Conservation (phyloP, 2,113 vertebrate genomes). For the Pseudorhombus dupliciocellatus region DNA sequence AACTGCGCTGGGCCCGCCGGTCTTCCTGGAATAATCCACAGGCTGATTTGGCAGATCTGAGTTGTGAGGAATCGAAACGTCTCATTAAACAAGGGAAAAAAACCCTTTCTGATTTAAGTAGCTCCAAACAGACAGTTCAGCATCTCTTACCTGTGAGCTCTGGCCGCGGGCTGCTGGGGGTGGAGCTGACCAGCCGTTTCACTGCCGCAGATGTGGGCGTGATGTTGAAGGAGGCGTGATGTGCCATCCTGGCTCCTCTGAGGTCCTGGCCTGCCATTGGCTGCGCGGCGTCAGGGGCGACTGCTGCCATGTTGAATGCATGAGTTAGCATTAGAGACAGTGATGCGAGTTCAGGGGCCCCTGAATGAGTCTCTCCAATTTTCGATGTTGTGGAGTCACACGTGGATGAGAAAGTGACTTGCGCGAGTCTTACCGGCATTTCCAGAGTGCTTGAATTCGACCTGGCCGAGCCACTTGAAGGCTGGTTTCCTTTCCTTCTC, state of each 20-base stretch:
- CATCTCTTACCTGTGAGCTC: conserved; percentile 75
- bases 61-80: not conserved
- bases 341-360: too few species aligned
- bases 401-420: not conserved
- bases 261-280: conserved; percentile 38
- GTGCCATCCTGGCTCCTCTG: conserved; percentile 76
- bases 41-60: conserved; percentile 71
- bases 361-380: too few species aligned
- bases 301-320: conserved; percentile 2
- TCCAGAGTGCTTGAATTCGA: conserved; percentile 80
- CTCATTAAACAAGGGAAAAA: not conserved
- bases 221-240: conserved; percentile 81
- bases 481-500: conserved; percentile 90
- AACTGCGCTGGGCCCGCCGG: conserved; percentile 61
- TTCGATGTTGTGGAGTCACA: too few species aligned
- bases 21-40: conserved; percentile 82
- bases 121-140: not conserved
- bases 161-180: conserved; percentile 84
- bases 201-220: conserved; percentile 65
- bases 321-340: not conserved
- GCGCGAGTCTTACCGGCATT: conserved; percentile 50
- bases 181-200: conserved; percentile 83
- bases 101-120: not conserved
- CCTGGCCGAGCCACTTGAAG: conserved; percentile 93
- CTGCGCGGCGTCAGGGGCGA: conserved; percentile 3